Conservation (phyloP, 1,140 invertebrate species). For the Papilio polytes region DNA sequence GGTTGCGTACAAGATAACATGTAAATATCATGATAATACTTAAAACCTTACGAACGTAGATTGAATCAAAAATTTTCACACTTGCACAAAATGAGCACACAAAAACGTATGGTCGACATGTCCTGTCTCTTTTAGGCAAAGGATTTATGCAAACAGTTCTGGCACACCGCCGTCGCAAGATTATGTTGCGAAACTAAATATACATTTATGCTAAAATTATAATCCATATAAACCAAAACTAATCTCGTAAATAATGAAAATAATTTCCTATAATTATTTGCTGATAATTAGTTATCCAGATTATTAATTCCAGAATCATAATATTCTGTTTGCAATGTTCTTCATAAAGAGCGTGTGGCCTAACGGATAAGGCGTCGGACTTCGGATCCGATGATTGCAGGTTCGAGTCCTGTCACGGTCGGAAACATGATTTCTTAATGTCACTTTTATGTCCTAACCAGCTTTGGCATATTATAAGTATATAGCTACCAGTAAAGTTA, state of each 20-base stretch:
- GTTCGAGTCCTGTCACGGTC: conserved; percentile 35
- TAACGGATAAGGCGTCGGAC: background rate
- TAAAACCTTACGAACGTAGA: no score
- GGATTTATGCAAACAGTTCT: conserved; percentile 1
- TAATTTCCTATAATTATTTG: background rate
- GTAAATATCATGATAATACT: no score
- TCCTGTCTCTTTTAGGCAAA: background rate
- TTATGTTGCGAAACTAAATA: conserved; percentile 20
- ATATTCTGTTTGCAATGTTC: no score
- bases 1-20: no score
- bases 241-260: background rate
- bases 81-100: no score
- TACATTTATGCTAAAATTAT: conserved; percentile 22
- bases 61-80: no score
- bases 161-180: conserved; percentile 1
- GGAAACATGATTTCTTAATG: background rate
- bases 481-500: no score
- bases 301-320: no score
- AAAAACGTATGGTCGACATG: background rate
- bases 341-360: no score
- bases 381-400: conserved; percentile 30
- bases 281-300: background rate
- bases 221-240: background rate
- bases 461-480: no score
- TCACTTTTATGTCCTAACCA: no score